These are phyloP conservation scores for Mus caroli DNA, from an alignment of 2,797 vertebrate species.

Conservation along the genomic window DNA sequence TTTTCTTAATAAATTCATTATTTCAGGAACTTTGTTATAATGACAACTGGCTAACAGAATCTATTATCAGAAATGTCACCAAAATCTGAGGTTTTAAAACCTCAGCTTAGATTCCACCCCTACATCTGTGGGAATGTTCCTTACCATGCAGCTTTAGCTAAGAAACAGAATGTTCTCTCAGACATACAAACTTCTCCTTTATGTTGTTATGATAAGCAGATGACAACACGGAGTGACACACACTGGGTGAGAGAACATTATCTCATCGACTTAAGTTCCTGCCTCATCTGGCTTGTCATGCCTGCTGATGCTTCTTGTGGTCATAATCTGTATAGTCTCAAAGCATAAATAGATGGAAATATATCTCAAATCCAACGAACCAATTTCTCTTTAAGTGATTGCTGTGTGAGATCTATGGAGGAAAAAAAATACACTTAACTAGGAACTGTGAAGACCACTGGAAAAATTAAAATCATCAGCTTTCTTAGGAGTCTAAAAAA, in stretches of 20 bases:
- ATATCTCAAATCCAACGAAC: slow-evolving; percentile 37
- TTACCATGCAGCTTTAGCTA: slow-evolving; percentile 43
- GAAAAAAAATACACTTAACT: slow-evolving; percentile 4
- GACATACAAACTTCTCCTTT: slow-evolving; percentile 62
- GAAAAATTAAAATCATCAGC: neutral
- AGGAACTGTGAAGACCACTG: neutral
- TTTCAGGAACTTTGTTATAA: neutral
- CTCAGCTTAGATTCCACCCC: neutral
- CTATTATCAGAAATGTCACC: slow-evolving; percentile 30
- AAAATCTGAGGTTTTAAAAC: slow-evolving; percentile 10
- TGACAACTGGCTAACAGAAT: neutral
- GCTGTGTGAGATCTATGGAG: neutral
- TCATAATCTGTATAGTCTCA: neutral
- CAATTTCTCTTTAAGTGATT: slow-evolving; percentile 1
- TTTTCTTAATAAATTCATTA: neutral
- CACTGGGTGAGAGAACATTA: neutral
- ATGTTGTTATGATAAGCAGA: slow-evolving; percentile 61
- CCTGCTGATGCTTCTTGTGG: neutral
- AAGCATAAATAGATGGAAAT: neutral
- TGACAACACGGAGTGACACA: neutral
- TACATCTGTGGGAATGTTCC: slow-evolving; percentile 49
- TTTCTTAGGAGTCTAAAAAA: neutral
- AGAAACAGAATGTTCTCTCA: slow-evolving; percentile 71
- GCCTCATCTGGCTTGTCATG: slow-evolving; percentile 18
- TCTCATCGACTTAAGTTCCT: neutral